phyloP scores from a whole-genome alignment of 2,113 vertebrate genomes.

The Paramisgurnus dabryanus region DNA sequence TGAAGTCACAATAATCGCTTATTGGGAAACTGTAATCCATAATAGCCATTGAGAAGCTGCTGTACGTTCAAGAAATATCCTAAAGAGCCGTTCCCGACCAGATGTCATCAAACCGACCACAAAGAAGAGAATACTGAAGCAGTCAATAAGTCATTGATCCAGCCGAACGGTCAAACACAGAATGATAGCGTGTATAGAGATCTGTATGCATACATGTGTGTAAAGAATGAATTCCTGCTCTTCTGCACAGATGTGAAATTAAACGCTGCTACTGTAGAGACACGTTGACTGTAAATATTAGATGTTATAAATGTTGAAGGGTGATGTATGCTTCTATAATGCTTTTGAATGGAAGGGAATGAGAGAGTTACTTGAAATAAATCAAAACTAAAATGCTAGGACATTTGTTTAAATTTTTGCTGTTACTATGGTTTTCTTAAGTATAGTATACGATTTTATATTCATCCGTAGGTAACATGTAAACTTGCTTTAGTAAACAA shows the following conservation, averaged over 20 bases:
- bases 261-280: not conserved
- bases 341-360: no score
- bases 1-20: constrained; percentile 80
- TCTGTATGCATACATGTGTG: not conserved
- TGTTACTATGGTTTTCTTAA: no score
- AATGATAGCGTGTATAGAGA: constrained; percentile 71
- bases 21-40: constrained; percentile 83
- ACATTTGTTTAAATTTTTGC: no score
- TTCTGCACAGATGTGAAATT: not conserved
- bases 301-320: no score
- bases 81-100: constrained; percentile 47
- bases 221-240: not conserved
- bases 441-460: no score
- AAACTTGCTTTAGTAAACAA: not conserved
- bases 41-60: constrained; percentile 83
- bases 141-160: constrained; percentile 81
- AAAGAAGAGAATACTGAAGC: constrained; percentile 79
- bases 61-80: constrained; percentile 85
- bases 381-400: no score
- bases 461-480: no score
- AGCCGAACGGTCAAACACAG: constrained; percentile 76
- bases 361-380: no score
- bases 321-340: no score
- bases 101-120: constrained; percentile 72
- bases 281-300: no score